A percentile compares a stretch with the other conserved stretches of the same genome.
Conservation (phyloP, 2,113 vertebrate species). For the Mustelus asterias region DNA sequence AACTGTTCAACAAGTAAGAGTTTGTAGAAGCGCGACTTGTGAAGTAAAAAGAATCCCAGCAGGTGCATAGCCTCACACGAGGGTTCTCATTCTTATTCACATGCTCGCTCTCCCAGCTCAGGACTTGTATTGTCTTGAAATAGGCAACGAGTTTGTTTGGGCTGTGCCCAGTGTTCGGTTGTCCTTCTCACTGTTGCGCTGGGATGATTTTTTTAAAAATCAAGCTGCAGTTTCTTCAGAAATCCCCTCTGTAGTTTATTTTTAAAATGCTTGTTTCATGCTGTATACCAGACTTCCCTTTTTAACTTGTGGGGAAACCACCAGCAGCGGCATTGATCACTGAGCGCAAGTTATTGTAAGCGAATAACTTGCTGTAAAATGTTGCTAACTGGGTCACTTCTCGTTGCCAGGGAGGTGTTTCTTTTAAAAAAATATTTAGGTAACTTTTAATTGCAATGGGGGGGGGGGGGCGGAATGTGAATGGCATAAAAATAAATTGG, state of each 20-base stretch:
- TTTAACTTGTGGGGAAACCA: conserved; percentile 3
- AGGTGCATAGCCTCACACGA: conserved; percentile 6
- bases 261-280: background rate
- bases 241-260: background rate
- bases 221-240: background rate
- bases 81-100: conserved; percentile 19
- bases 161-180: background rate
- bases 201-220: background rate
- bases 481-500: background rate
- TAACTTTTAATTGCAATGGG: background rate
- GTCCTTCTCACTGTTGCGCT: background rate
- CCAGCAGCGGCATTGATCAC: background rate
- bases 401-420: background rate
- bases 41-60: background rate
- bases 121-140: background rate
- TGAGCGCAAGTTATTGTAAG: background rate
- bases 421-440: background rate
- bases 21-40: background rate
- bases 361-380: background rate
- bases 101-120: background rate
- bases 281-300: background rate
- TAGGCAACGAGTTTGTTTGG: background rate
- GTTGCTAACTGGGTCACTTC: background rate
- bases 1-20: background rate
- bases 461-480: too few relatives aligned